These are phyloP conservation scores for Saccopteryx leptura DNA, from an alignment of 2,113 vertebrate genomes.

Conservation along the genomic window DNA sequence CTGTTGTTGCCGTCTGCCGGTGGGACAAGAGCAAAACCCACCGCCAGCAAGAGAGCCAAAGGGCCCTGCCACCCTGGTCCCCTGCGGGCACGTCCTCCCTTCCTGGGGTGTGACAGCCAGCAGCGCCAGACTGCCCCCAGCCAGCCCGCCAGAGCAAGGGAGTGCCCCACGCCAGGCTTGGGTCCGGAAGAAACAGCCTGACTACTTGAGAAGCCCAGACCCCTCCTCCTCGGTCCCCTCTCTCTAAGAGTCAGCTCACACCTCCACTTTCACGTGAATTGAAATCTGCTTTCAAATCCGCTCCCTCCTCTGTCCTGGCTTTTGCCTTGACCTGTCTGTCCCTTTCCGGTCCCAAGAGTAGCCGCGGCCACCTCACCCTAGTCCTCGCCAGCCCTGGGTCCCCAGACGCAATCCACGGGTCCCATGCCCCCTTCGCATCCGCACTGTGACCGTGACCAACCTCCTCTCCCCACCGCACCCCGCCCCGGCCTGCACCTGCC, in stretches of 20 bases:
- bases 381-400: slow-evolving; percentile 34
- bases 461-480: slow-evolving; percentile 68
- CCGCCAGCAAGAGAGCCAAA: slow-evolving; percentile 59
- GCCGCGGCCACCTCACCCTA: slow-evolving; percentile 59
- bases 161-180: neutral
- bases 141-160: neutral
- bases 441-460: slow-evolving; percentile 79
- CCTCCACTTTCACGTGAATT: slow-evolving; percentile 62
- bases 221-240: slow-evolving; percentile 39
- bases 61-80: neutral
- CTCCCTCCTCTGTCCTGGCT: neutral
- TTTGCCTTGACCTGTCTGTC: slow-evolving; percentile 47
- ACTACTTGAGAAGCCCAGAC: slow-evolving; percentile 47
- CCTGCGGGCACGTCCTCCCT: neutral
- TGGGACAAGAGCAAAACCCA: slow-evolving; percentile 74
- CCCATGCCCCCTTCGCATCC: slow-evolving; percentile 72
- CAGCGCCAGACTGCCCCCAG: neutral
- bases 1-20: slow-evolving; percentile 41
- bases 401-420: slow-evolving; percentile 65
- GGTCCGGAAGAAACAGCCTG: neutral
- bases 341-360: slow-evolving; percentile 49
- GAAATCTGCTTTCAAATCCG: slow-evolving; percentile 46
- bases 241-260: slow-evolving; percentile 70
- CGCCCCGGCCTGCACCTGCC: slow-evolving; percentile 32
- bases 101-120: neutral